These are phyloP conservation scores for Cecropterus lyciades DNA, from an alignment of 1,140 invertebrate species.

Conservation along the genomic window DNA sequence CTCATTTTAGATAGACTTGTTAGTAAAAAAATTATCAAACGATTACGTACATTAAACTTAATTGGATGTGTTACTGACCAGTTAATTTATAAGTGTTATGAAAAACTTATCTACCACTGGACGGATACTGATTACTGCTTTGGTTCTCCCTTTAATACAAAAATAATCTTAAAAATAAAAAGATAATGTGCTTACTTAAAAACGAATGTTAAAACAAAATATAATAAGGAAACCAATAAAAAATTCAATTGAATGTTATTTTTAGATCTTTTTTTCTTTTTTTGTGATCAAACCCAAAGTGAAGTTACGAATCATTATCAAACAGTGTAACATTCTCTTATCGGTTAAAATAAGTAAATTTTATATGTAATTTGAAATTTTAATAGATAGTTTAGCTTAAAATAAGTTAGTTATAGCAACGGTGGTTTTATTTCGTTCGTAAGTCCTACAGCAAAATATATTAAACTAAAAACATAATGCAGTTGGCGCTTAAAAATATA, in stretches of 20 bases:
- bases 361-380: background rate
- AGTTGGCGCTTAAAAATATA: too few relatives aligned
- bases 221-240: slow-evolving; percentile 13
- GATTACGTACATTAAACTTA: too few relatives aligned
- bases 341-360: slow-evolving; percentile 15
- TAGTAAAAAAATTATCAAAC: background rate
- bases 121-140: slow-evolving; percentile 83
- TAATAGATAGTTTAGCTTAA: slow-evolving; percentile 15
- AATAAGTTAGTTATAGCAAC: slow-evolving; percentile 32
- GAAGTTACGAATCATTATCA: background rate
- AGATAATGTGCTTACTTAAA: slow-evolving; percentile 37
- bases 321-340: too few relatives aligned
- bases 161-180: slow-evolving; percentile 35
- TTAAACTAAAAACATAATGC: slow-evolving; percentile 20
- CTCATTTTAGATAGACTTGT: background rate
- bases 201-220: slow-evolving; percentile 16
- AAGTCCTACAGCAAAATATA: slow-evolving; percentile 32
- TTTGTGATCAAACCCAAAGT: background rate
- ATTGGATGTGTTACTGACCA: slow-evolving; percentile 13
- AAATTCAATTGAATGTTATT: too few relatives aligned
- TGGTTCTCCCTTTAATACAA: slow-evolving; percentile 62
- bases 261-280: too few relatives aligned
- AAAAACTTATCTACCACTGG: slow-evolving; percentile 77
- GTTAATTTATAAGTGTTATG: slow-evolving; percentile 29
- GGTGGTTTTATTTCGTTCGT: slow-evolving; percentile 46